Evolutionary conservation across 2,113 vertebrate species (phyloP), one percentile per base, ranked within the genome.

Genomic region (Microcebus tavaratra): DNA sequence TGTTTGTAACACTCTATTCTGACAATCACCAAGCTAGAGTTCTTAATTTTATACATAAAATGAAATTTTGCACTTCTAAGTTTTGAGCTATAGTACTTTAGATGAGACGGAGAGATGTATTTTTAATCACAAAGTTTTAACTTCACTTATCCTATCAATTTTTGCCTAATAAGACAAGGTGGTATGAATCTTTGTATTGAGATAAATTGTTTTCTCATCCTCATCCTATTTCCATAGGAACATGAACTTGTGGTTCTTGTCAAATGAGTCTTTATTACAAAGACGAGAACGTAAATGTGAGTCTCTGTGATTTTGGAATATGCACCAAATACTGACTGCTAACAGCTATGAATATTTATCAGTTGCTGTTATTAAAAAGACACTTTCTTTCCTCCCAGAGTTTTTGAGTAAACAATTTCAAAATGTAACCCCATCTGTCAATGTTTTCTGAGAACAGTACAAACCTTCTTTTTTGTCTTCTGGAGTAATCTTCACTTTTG

Each of bases 381-480:
- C 34, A 63, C 65, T 84, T 85, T 96, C 67, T 91, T 86, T 59
- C 34, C 42, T 93, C 55, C 36, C 25, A 73, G 79, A 88, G 55
- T 50, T 85, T 96, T 72, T 85, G 80, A 92, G 82, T 96, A 96
- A 97, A 97, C 82, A 94, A 90, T 82, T 68, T 96, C 11, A 75
- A 70, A 97, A 55, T 82, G 6, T 61, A 94, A 34, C 4, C 76
- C 97, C 70, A 97, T 97, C 90, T 96, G 92, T 91, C 70, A 96
- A 55, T 84, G 34, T 76, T 98, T 96, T 86, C 95, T 91, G 55
- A 67, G 98, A 98, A 98, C 65, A 59, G 97, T 79, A 99, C 99
- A 65, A 98, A 99, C 99, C 99, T 99, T 99, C 99, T 96, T 99
- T 99, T 98, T 99, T 99, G 96, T 99, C 99, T 97, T 99, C 99